Conservation (phyloP, 2,888 invertebrate species). For the Tetheella fluctuosa region DNA sequence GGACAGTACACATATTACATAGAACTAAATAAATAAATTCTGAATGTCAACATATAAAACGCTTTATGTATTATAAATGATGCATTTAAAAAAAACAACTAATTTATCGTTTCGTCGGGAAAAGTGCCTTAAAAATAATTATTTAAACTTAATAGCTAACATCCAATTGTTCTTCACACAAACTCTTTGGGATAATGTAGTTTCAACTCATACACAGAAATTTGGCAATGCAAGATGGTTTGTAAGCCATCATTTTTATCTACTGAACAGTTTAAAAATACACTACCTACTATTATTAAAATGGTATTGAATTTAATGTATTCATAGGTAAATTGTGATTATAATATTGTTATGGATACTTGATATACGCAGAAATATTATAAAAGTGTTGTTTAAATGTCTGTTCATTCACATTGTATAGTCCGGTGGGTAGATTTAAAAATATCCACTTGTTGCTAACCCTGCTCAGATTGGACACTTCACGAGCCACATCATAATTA, state of each 20-base stretch:
- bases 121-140: constrained; percentile 22
- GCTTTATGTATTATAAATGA: background rate
- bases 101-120: constrained; percentile 4
- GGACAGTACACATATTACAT: background rate
- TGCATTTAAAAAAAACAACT: background rate
- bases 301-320: constrained; percentile 38
- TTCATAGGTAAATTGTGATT: constrained; percentile 23
- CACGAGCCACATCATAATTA: no score
- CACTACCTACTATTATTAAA: constrained; percentile 40
- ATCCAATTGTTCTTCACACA: constrained; percentile 61
- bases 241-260: constrained; percentile 55
- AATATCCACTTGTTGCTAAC: constrained; percentile 28
- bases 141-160: constrained; percentile 61
- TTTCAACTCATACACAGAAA: constrained; percentile 59
- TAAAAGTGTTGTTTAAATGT: constrained; percentile 14
- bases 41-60: background rate
- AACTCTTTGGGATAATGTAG: constrained; percentile 77
- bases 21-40: background rate
- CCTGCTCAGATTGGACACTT: background rate
- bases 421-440: constrained; percentile 46
- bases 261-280: constrained; percentile 52
- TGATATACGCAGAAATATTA: constrained; percentile 20
- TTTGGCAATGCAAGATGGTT: constrained; percentile 68
- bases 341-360: constrained; percentile 19
- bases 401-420: constrained; percentile 29